Evolutionary conservation across 2,113 vertebrate species (phyloP).

Genomic region (Typhlomys cinereus): DNA sequence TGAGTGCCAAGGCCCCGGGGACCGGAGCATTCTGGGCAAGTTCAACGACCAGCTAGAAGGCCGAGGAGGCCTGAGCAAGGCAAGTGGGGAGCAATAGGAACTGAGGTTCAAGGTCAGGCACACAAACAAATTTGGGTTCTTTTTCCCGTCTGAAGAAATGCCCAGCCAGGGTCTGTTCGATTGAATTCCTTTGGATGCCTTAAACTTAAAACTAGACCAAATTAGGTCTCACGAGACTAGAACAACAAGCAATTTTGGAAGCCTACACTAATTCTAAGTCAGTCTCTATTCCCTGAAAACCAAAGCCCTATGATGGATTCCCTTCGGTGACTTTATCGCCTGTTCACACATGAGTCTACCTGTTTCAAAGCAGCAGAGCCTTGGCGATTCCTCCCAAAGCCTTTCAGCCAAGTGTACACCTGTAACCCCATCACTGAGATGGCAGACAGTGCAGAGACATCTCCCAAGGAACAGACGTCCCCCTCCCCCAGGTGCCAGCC

Average conservation of each 20-base stretch:
- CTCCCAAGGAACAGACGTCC: background rate
- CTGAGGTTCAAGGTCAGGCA: background rate
- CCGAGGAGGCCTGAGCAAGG: background rate
- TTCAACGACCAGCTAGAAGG: background rate
- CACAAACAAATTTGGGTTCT: background rate
- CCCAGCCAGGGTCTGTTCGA: background rate
- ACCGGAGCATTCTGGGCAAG: background rate
- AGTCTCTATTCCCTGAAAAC: background rate
- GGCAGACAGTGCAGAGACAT: background rate
- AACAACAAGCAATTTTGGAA: background rate
- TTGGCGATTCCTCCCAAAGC: background rate
- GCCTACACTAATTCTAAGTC: background rate
- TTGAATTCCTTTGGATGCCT: background rate
- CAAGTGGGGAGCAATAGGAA: background rate
- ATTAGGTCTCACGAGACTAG: background rate
- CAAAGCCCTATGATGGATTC: background rate
- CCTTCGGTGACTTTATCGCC: background rate
- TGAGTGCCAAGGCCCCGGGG: background rate
- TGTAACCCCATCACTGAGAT: background rate
- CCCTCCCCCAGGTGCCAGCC: background rate
- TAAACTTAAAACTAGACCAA: constrained; percentile 1
- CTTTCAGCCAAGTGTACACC: background rate
- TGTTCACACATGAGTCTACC: background rate
- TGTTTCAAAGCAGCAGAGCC: background rate
- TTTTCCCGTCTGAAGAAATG: background rate